Evolutionary conservation across 2,113 vertebrate genomes (phyloP).

Genomic region (Oceanodroma tethys): DNA sequence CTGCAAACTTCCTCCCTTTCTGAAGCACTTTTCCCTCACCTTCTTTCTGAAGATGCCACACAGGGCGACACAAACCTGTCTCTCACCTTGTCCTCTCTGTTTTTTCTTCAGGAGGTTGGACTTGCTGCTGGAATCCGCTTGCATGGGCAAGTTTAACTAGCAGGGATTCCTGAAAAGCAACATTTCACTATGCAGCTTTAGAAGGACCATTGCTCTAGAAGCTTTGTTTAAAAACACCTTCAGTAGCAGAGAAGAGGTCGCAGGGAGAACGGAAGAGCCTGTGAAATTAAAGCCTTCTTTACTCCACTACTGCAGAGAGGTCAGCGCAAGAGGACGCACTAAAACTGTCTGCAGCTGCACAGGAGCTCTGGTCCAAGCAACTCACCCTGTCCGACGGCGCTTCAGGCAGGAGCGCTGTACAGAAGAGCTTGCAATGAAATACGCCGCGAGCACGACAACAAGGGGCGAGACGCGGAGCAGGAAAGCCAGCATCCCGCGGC

Average conservation of each 20-base stretch:
- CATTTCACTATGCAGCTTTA: not conserved
- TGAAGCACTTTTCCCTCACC: not conserved
- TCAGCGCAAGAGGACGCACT: not conserved
- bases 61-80: rapidly evolving
- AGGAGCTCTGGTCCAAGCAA: not conserved
- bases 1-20: not conserved
- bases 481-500: not conserved
- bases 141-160: not conserved
- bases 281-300: not conserved
- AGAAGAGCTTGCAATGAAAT: rapidly evolving
- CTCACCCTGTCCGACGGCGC: not conserved
- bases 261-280: not conserved
- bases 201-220: not conserved
- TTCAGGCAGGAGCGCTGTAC: not conserved
- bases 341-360: not conserved
- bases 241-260: not conserved
- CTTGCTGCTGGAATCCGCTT: not conserved
- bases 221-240: not conserved
- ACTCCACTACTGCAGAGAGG: not conserved
- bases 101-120: not conserved
- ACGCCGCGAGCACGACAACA: rapidly evolving
- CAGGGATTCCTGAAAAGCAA: slow-evolving; percentile 1
- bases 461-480: rapidly evolving
- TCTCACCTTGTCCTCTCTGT: not conserved
- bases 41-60: not conserved